Evolutionary conservation across 2,797 vertebrate genomes (phyloP).

Genomic region (Platalea minor): DNA sequence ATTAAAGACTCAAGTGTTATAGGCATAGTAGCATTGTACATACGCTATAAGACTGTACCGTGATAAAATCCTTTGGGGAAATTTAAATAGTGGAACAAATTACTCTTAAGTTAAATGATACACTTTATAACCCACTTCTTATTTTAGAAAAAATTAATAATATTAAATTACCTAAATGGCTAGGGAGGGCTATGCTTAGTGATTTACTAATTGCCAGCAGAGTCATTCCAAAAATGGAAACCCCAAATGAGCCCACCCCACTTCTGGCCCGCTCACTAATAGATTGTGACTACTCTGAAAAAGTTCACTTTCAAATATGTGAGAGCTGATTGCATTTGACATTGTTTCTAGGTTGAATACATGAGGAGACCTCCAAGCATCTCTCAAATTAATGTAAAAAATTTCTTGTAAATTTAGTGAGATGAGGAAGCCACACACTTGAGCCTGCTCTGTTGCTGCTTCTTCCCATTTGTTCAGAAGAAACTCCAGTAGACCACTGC

Average conservation of each 20-base stretch:
- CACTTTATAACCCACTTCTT: constrained; percentile 72
- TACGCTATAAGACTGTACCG: background rate
- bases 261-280: constrained; percentile 29
- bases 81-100: constrained; percentile 66
- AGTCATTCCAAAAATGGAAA: constrained; percentile 71
- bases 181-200: constrained; percentile 65
- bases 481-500: background rate
- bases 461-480: background rate
- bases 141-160: constrained; percentile 77
- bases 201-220: constrained; percentile 66
- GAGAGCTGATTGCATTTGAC: background rate
- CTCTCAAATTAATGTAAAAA: background rate
- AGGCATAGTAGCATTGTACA: background rate
- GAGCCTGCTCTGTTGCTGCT: background rate
- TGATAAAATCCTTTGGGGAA: constrained; percentile 51
- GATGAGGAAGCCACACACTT: background rate
- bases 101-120: constrained; percentile 43
- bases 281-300: background rate
- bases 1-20: background rate
- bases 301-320: background rate
- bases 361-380: background rate
- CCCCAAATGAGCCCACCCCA: constrained; percentile 55
- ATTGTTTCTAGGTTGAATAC: background rate
- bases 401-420: background rate
- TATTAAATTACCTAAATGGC: constrained; percentile 74